Base-by-base conservation (phyloP, 2,113 vertebrate genomes). In the Chitala chitala region DNA sequence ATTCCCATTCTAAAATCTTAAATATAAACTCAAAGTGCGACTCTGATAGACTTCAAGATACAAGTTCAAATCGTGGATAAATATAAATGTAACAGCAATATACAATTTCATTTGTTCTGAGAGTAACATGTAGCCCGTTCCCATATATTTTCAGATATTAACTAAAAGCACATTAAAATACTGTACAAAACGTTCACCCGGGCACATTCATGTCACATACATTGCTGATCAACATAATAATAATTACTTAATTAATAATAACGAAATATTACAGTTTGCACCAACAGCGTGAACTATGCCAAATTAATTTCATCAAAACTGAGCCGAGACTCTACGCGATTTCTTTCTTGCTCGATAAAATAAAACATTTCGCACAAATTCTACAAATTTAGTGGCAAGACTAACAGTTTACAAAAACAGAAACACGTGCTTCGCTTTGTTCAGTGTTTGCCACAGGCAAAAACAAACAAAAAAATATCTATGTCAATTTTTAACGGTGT, bases 61-160 rank as follows among this genome's bases (percentile, higher is more conserved):
- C 58, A 75, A 91, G 86, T 90, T 84, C 86, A 87, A 82, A 85
- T 86, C 74, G 86, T 89, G 91, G 88, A 87, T 88, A 88, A 80
- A 84, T 85, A 91, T 85, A 85, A 88, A 87, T 85, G 84, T 87
- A 84, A 89, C 84, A 89, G 85, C 84, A 91, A 92, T 77, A 88
- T 86, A 79, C 80, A 80, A 53, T 73, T 77, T 74, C 69, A 74
- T 73, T 76, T 85, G 86, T 89, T 87, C 79, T 90, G 33, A 76
- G 72, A 72, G 42, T 59, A 40, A 64, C n/a, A 61, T 15, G 55
- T 73, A 63, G 20, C 10, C 56, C 33, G 33, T 86, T 90, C 90
- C 85, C 87, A 92, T 93, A 93, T 91, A 93, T 89, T 88, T 91
- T 88, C 87, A 90, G 89, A 92, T 90, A 92, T 91, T 90, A 89